Evolutionary conservation across 2,113 vertebrate genomes (phyloP).

Genomic region (Asarcornis scutulata): DNA sequence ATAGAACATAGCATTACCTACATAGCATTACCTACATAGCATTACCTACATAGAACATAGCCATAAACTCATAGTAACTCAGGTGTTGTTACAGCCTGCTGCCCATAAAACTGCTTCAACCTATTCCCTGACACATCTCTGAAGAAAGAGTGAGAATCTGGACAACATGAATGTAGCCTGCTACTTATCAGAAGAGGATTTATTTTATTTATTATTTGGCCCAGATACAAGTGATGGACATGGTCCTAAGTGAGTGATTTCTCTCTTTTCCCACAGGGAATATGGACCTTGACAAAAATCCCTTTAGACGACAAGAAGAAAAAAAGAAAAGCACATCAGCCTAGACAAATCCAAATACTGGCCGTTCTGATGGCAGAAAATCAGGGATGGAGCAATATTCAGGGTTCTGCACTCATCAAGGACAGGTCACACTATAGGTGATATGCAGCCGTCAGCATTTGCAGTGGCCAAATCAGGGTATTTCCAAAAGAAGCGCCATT

Average conservation of each 20-base stretch:
- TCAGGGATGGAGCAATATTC: not conserved
- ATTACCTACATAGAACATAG: too few relatives aligned
- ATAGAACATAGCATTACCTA: too few relatives aligned
- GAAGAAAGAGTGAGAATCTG: not conserved
- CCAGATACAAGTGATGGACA: not conserved
- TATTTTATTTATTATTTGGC: not conserved
- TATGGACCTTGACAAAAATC: not conserved
- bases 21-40: too few relatives aligned
- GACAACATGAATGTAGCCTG: not conserved
- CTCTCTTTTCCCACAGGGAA: not conserved
- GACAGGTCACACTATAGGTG: not conserved
- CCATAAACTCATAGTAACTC: not conserved
- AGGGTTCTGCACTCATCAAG: not conserved
- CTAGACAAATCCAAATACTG: not conserved
- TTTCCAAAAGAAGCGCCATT: not conserved
- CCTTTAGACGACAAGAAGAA: not conserved
- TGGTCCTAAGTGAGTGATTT: not conserved
- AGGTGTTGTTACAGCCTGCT: not conserved
- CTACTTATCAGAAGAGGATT: not conserved
- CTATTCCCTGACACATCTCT: not conserved
- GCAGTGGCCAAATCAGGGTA: accelerated
- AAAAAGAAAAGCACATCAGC: not conserved
- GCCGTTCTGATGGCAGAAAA: not conserved
- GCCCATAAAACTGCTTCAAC: not conserved
- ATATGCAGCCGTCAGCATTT: not conserved